Conservation (phyloP, 2,113 vertebrate species). For the Oplegnathus fasciatus region DNA sequence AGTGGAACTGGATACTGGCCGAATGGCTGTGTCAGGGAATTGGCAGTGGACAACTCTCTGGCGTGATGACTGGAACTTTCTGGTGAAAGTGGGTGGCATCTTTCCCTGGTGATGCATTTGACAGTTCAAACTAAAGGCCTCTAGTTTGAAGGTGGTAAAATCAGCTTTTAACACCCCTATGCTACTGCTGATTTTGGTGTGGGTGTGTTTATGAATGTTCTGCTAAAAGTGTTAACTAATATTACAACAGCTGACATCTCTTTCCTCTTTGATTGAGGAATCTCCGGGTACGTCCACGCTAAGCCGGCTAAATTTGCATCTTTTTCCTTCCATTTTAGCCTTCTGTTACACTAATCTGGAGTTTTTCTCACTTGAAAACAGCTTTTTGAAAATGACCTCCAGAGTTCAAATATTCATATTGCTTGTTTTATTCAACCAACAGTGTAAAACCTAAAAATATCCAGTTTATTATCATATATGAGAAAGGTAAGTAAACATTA, state of each 20-base stretch:
- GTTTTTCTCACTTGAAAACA: too few relatives aligned
- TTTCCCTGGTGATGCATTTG: slow-evolving; percentile 16
- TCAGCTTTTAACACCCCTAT: background rate
- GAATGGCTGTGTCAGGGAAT: slow-evolving; percentile 58
- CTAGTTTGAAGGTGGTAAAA: slow-evolving; percentile 25
- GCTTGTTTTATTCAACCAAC: too few relatives aligned
- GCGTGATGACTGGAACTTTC: slow-evolving; percentile 49
- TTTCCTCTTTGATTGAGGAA: background rate
- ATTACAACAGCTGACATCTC: background rate
- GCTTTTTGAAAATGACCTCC: background rate
- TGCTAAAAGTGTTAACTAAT: background rate
- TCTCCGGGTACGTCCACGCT: background rate
- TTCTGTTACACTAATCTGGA: background rate
- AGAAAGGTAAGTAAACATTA: too few relatives aligned
- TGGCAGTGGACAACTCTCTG: slow-evolving; percentile 77
- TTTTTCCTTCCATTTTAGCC: background rate
- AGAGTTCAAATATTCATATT: too few relatives aligned
- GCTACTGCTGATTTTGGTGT: background rate
- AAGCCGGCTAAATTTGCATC: background rate
- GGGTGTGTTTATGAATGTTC: background rate
- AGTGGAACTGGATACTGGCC: slow-evolving; percentile 52
- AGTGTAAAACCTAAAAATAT: too few relatives aligned
- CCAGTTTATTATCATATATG: too few relatives aligned
- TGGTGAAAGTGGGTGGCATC: slow-evolving; percentile 27
- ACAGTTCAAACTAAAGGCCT: slow-evolving; percentile 44